Base-by-base conservation (phyloP, 2,888 invertebrate species). In the Chaitophorus viminalis region DNA sequence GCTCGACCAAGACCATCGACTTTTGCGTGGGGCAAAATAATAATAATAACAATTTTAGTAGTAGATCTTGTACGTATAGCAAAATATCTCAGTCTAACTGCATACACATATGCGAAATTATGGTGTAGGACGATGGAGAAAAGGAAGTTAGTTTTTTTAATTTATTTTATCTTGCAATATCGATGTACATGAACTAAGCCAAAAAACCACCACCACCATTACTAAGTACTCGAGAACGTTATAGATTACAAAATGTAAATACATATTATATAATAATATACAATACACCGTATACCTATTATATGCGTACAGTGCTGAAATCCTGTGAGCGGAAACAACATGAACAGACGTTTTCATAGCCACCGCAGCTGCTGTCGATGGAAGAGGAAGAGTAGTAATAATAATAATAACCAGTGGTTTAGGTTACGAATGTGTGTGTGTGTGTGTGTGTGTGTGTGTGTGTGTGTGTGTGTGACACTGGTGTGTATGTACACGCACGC, bases 101-200 rank as follows among this genome's bases (percentile, higher is more conserved):
- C n/a, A n/a, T n/a, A n/a, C 68, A 29, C 9, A 29, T 29, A 68
- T 31, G 17, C 31, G 29, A 70, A 29, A 17, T 29, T 31, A n/a
- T 8, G 18, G 17, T 39, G 39, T 25, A 21, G 72, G 75, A 75
- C 60, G 60, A 83, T 83, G 54, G n/a, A 83, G 29, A 60, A 29
- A 21, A 78, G 54, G 60, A 79, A 17, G 60, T 60, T 77, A 31
- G 17, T 78, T 60, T 78, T 18, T 77, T 31, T 54, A 52, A 77
- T 54, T 70, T 33, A 33, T 17, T 25, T 11, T 74, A 54, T n/a
- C 25, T 74, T 25, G n/a, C 36, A 36, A 74, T 74, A 74, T 74
- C 74, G 74, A 74, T 25, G 31, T 36, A 25, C n/a, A 70, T 72
- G 33, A 33, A 29, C 70, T 72, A 18, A 72, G 33, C 74, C 74